Evolutionary conservation across 2,888 invertebrate genomes (phyloP).

Genomic region (Agrochola litura): DNA sequence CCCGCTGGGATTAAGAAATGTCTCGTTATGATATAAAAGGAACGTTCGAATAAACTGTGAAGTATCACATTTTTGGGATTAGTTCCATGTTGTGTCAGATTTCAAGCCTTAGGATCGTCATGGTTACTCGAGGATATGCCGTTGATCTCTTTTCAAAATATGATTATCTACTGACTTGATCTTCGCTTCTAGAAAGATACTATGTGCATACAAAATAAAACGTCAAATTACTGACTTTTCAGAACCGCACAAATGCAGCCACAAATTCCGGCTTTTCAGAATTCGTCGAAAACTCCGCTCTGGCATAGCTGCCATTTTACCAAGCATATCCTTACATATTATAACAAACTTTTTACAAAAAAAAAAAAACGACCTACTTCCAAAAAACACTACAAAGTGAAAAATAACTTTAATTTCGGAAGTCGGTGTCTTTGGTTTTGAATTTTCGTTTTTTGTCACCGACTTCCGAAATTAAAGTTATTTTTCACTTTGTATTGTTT

Average conservation of each 20-base stretch:
- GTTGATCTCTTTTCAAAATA: not conserved
- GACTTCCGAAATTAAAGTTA: too few relatives aligned
- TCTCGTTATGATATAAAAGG: conserved; percentile 33
- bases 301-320: not conserved
- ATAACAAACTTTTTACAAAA: too few relatives aligned
- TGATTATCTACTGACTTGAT: not conserved
- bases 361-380: too few relatives aligned
- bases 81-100: not conserved
- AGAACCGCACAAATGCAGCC: not conserved
- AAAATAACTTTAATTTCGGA: too few relatives aligned
- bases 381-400: too few relatives aligned
- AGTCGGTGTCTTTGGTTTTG: too few relatives aligned
- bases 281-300: not conserved
- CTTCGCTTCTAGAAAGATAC: not conserved
- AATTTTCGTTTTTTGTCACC: too few relatives aligned
- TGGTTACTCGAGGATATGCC: not conserved
- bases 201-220: not conserved
- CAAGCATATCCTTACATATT: not conserved
- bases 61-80: conserved; percentile 8
- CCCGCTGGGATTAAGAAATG: conserved; percentile 39
- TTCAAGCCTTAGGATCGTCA: not conserved
- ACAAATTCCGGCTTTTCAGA: not conserved
- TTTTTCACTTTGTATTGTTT: too few relatives aligned
- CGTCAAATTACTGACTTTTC: not conserved
- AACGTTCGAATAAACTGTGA: not conserved